Evolutionary conservation across 2,888 invertebrate genomes (phyloP), one percentile per base, ranked within the genome.

Genomic region (Plagodis dolabraria): DNA sequence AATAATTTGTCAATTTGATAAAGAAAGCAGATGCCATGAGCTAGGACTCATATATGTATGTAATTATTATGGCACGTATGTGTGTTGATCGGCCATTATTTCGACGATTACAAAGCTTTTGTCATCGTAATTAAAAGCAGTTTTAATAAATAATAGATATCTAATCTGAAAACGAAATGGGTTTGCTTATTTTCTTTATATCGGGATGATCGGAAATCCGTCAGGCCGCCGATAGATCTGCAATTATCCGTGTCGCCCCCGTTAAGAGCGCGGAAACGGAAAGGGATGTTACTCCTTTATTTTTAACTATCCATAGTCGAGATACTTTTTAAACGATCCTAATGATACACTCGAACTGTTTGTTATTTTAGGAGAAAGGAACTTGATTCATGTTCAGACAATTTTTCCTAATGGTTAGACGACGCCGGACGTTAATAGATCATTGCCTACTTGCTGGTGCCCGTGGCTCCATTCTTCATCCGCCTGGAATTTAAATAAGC

Each of bases 281-380:
- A 85, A 79, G 70, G 81, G 82, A 85, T 80, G 83, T 80, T 80
- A 71, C 73, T 75, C 69, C 68, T 70, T 64, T 77, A 79, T 82
- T 83, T 82, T 78, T 75, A 74, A 70, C 73, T 65, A 76, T 70
- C 68, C 63, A 70, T 58, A 64, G 55, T 58, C 63, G 68, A 74
- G 70, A 68, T 70, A 70, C 68, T 72, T 74, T 69, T 71, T 66
- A 70, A 75, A 71, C 71, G 71, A 68, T 74, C 66, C 66, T 70
- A 73, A 70, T 75, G 74, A 75, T 69, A 68, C 63, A 74, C 76
- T 70, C 61, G 53, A 68, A 70, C 63, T 78, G 72, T 79, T 79
- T 80, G 77, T 79, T 80, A 69, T 77, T 78, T 72, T 61, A 74
- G 68, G 69, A 64, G 72, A 69, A 66, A 74, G 75, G 72, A 74